Conservation (phyloP, 2,113 vertebrate species). For the Misgurnus mizolepis region DNA sequence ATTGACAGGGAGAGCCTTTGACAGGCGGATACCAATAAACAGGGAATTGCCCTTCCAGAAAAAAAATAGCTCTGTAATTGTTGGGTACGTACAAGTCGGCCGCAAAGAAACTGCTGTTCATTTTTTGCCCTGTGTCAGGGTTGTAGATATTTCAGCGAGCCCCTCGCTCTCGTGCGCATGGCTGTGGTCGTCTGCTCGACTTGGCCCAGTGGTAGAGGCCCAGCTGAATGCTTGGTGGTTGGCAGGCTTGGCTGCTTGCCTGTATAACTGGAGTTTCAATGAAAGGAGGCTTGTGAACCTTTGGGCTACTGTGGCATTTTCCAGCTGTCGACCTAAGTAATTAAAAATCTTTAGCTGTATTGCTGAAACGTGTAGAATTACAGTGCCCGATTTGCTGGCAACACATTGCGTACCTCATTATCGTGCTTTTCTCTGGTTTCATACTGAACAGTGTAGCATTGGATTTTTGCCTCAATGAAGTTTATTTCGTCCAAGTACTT, state of each 20-base stretch:
- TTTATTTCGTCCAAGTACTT: slow-evolving; percentile 15
- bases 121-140: slow-evolving; percentile 74
- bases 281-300: slow-evolving; percentile 58
- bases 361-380: slow-evolving; percentile 21
- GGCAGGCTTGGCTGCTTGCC: slow-evolving; percentile 52
- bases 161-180: slow-evolving; percentile 59
- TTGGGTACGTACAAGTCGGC: slow-evolving; percentile 69
- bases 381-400: neutral
- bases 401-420: neutral
- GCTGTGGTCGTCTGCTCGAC: slow-evolving; percentile 54
- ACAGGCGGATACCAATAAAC: slow-evolving; percentile 73
- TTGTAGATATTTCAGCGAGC: slow-evolving; percentile 68
- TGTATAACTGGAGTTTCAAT: slow-evolving; percentile 56
- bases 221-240: slow-evolving; percentile 48
- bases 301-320: slow-evolving; percentile 55
- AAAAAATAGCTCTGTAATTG: slow-evolving; percentile 79
- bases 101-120: slow-evolving; percentile 61
- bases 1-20: slow-evolving; percentile 53
- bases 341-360: slow-evolving; percentile 47
- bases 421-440: neutral
- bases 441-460: neutral
- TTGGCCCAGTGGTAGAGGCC: slow-evolving; percentile 47
- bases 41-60: slow-evolving; percentile 72
- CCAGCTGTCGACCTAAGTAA: slow-evolving; percentile 53
- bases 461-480: neutral